Base-by-base conservation (phyloP, 2,888 invertebrate species). In the Rhamnusium bicolor region DNA sequence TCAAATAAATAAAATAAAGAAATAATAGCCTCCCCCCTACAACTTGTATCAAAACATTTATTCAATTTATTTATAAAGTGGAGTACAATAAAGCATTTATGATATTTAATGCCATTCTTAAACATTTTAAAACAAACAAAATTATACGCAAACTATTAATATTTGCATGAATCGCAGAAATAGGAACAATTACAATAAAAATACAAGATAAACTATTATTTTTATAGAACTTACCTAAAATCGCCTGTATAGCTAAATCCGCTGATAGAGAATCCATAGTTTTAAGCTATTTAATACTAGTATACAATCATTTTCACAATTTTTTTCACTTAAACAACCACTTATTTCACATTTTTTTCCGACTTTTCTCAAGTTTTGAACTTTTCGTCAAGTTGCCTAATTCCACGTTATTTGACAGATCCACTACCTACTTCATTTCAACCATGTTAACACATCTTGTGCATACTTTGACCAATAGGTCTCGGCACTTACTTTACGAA, bases 221-320 rank as follows among this genome's bases (percentile, higher is more conserved):
- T 67, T 66, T 67, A 40, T 46, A 56, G 40, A 16, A 84, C 86
- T 84, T 80, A 87, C 87, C 86, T 73, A 87, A 81, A 78, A 86
- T 84, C 72, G 86, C 86, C 74, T 86, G 86, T 69, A 87, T 80
- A 56, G 85, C 85, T 77, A 86, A 81, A 80, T 87, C 87, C 72
- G 85, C 84, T 61, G 84, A 79, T 73, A 85, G 77, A 40, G 85
- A 79, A 82, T 87, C 87, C 87, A 87, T 87, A 80, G 75, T 80
- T 79, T 69, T 61, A 69, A 58, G 32, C 47, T 18, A 61, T n/a
- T 65, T 51, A 56, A 54, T 46, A 70, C 69, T 77, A 81, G 58
- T 73, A 79, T 60, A 79, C 72, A 62, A 82, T 82, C 80, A 81
- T 81, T 78, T 77, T 80, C 40, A 54, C 58, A 16, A 49, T 60